Conservation (phyloP, 1,140 invertebrate species). For the Mycetomoellerius zeteki region DNA sequence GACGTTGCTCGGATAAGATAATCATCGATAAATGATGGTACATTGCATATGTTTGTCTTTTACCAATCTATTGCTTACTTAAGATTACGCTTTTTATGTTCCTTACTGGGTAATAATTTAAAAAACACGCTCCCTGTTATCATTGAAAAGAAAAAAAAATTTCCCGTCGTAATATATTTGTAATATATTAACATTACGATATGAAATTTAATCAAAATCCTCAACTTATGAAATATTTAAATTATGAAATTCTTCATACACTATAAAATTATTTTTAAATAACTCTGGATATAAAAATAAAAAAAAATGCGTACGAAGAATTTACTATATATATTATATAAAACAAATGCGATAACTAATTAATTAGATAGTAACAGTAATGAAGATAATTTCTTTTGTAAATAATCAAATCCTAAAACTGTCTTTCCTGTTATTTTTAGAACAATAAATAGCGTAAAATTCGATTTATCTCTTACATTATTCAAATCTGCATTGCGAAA, state of each 20-base stretch:
- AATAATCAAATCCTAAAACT: neutral
- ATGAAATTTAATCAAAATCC: neutral
- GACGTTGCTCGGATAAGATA: conserved; percentile 34
- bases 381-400: neutral
- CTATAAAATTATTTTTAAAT: neutral
- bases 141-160: neutral
- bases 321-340: neutral
- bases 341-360: neutral
- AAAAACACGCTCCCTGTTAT: neutral
- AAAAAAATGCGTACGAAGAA: neutral
- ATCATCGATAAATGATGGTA: conserved; percentile 2
- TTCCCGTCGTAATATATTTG: neutral
- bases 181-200: neutral
- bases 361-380: neutral
- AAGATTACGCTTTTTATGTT: neutral
- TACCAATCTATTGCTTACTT: neutral
- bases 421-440: neutral
- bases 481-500: conserved; percentile 57
- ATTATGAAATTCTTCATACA: neutral
- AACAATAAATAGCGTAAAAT: conserved; percentile 20
- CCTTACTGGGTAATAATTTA: neutral
- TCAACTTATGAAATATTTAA: conserved; percentile 17
- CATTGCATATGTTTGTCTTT: neutral
- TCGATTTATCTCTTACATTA: conserved; percentile 32
- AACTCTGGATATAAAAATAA: neutral